phyloP scores from a whole-genome alignment of 2,888 invertebrate species.

The Pediacus dermestoides region DNA sequence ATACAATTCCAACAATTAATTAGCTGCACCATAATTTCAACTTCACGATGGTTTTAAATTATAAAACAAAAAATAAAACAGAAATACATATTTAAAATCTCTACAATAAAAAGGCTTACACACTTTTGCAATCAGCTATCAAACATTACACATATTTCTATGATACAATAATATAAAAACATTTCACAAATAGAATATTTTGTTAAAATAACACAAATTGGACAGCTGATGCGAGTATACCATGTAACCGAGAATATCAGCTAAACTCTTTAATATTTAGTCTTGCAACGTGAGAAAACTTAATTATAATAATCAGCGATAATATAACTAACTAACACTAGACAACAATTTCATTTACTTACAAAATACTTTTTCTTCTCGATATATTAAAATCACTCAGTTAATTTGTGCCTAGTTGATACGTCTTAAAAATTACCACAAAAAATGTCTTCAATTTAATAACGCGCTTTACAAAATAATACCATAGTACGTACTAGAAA shows the following conservation, averaged over 20 bases:
- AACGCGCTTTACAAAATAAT: too few species aligned
- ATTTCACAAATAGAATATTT: constrained; percentile 21
- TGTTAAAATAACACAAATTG: constrained; percentile 21
- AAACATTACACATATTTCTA: constrained; percentile 20
- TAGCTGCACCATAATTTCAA: constrained; percentile 43
- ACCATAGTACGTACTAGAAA: too few species aligned
- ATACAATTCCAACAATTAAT: constrained; percentile 44
- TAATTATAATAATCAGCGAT: too few species aligned
- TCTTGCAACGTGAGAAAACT: too few species aligned
- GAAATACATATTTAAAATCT: too few species aligned
- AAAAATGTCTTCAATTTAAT: constrained; percentile 1
- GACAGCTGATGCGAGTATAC: constrained; percentile 21
- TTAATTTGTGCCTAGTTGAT: constrained; percentile 25
- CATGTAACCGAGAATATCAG: constrained; percentile 35
- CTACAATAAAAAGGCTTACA: too few species aligned
- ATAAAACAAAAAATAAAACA: too few species aligned
- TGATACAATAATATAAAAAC: constrained; percentile 15
- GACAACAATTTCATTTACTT: constrained; percentile 30
- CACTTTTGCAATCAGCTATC: constrained; percentile 22
- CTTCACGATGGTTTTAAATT: too few species aligned
- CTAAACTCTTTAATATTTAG: constrained; percentile 28
- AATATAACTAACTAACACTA: constrained; percentile 25
- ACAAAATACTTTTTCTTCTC: constrained; percentile 35
- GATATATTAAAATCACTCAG: constrained; percentile 33
- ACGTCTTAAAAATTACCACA: constrained; percentile 17